Percentiles rank a stretch among this genome's conserved stretches.
Evolutionary conservation across 1,140 invertebrate genomes (phyloP).

Genomic region (Pentalonia nigronervosa): DNA sequence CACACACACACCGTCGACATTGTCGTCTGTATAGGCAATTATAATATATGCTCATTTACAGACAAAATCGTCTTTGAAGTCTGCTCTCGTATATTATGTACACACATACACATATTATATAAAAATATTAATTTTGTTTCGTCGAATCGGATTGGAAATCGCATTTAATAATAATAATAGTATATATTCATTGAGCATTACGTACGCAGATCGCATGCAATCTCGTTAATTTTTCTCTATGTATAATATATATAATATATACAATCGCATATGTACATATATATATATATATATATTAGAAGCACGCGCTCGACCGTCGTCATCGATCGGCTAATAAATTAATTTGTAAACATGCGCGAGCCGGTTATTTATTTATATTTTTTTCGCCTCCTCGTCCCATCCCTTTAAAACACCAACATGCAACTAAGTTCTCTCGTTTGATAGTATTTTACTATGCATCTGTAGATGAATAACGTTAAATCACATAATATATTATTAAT

Average conservation of each 20-base stretch:
- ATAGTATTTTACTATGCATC: background rate
- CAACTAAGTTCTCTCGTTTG: background rate
- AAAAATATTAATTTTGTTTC: background rate
- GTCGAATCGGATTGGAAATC: background rate
- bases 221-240: background rate
- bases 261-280: background rate
- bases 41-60: background rate
- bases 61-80: background rate
- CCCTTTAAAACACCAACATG: background rate
- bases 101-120: background rate
- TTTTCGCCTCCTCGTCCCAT: background rate
- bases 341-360: background rate
- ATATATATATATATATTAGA: background rate
- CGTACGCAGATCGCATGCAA: background rate
- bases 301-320: background rate
- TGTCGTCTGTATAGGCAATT: background rate
- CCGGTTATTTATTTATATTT: no score
- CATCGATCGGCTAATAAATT: background rate
- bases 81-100: background rate
- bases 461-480: background rate
- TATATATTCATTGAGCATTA: background rate
- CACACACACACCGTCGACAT: background rate
- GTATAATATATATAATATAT: background rate
- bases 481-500: background rate
- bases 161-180: background rate